A percentile compares a stretch with the other conserved stretches of the same genome.
Conservation (phyloP, 2,113 vertebrate species). For the Xiphophorus maculatus region DNA sequence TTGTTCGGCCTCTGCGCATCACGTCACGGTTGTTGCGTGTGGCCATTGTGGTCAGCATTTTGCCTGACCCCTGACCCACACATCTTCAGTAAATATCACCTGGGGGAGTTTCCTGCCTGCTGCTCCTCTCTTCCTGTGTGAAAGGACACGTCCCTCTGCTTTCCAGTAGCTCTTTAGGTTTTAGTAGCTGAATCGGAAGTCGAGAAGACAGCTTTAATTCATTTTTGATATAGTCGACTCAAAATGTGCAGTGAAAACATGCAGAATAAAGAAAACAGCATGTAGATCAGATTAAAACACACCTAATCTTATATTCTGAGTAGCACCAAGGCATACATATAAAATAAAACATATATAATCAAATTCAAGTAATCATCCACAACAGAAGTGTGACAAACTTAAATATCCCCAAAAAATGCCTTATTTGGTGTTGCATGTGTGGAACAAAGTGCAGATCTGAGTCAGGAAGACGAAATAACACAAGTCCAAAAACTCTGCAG, state of each 20-base stretch:
- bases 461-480: too few species aligned
- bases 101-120: slow-evolving; percentile 26
- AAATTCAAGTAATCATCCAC: not conserved
- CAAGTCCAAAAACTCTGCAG: too few species aligned
- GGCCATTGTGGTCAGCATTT: slow-evolving; percentile 39
- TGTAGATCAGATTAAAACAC: too few species aligned
- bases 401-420: not conserved
- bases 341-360: too few species aligned
- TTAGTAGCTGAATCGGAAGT: not conserved
- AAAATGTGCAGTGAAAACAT: too few species aligned
- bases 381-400: not conserved
- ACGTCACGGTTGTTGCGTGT: slow-evolving; percentile 25
- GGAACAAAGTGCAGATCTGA: not conserved
- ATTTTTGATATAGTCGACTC: too few species aligned
- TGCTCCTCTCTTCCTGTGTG: slow-evolving; percentile 27
- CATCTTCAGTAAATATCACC: slow-evolving; percentile 23
- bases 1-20: slow-evolving; percentile 3
- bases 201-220: not conserved
- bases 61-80: slow-evolving; percentile 7
- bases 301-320: too few species aligned
- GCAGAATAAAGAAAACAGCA: too few species aligned
- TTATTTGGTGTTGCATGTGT: not conserved
- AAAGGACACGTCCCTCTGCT: slow-evolving; percentile 14
- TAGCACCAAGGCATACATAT: too few species aligned
- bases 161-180: not conserved